Evolutionary conservation across 2,113 vertebrate species (phyloP).

Genomic region (Phrynocephalus versicolor): DNA sequence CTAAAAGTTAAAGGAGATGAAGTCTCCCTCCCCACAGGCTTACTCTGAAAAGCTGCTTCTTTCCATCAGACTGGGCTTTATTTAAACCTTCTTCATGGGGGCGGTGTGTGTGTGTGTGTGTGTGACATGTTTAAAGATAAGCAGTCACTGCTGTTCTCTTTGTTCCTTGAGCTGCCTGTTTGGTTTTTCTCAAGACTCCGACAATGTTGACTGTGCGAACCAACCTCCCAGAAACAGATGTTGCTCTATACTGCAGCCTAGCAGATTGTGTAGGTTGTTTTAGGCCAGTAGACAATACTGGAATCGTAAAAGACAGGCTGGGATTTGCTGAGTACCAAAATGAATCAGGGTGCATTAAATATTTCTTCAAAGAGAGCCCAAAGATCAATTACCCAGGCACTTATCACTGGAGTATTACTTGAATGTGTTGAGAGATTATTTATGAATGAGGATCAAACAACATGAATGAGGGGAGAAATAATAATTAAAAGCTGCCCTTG

Average conservation of each 20-base stretch:
- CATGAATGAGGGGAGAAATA: not conserved
- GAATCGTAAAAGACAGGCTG: not conserved
- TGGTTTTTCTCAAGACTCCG: not conserved
- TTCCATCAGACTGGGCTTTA: too few relatives aligned
- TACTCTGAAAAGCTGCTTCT: too few relatives aligned
- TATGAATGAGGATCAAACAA: not conserved
- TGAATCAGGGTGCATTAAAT: not conserved
- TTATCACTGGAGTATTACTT: slow-evolving; percentile 3
- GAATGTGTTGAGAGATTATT: not conserved
- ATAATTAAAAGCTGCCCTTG: not conserved
- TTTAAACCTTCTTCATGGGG: too few relatives aligned
- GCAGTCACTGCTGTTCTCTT: not conserved
- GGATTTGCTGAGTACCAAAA: not conserved
- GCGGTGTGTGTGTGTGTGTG: too few relatives aligned
- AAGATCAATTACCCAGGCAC: slow-evolving; percentile 10
- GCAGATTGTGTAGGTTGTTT: not conserved
- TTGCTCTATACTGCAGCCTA: not conserved
- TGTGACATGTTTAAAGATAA: not conserved
- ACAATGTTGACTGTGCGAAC: not conserved
- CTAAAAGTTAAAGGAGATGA: too few relatives aligned
- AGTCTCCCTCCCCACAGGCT: too few relatives aligned
- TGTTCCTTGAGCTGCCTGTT: not conserved
- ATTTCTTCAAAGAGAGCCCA: slow-evolving; percentile 5
- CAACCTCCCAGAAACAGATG: not conserved
- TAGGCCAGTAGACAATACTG: not conserved